Base-by-base conservation (phyloP, 2,888 invertebrate species). In the Trachelus iudaicus region DNA sequence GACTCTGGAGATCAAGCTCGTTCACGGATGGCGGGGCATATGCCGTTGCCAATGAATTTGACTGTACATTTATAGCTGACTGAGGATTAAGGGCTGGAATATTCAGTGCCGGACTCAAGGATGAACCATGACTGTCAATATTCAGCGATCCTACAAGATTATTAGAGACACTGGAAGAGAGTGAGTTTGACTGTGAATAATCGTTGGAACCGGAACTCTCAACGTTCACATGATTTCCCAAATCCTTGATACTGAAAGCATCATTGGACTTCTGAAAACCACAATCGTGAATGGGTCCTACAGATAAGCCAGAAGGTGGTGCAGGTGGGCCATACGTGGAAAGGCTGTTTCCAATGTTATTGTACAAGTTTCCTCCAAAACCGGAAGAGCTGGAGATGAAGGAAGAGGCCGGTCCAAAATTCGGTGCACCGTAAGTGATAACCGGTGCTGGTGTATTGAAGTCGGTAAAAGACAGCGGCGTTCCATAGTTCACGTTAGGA, bases 361-460 rank as follows among this genome's bases (percentile, higher is more conserved):
- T 87, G 81, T 90, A 91, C 30, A 90, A 85, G 79, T 89, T 91
- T 69, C 85, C 87, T 1, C 85, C 87, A 35, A 84, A 81, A 23
- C 75, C 87, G n/a, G 79, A 79, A 31, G 85, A 85, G 15, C 85
- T 84, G n/a, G 87, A 84, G 15, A 81, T 81, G 81, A 89, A 88
- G 4, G 86, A 86, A 11, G 85, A 81, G 0, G 86, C 80, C 13
- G 90, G 89, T 12, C 87, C 90, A 35, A 91, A 90, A 83, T 91
- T 90, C 1, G 91, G 91, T 30, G 90, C 90, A 9, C 91, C 91
- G 76, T 91, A 91, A n/a, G 89, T 91, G 31, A 89, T 81, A 30
- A 88, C 82, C 2, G 91, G 90, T n/a, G 87, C 82, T 4, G 91
- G 90, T 11, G 91, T 90, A 77, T 91, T 91, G 77, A 91, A 91